A percentile compares a stretch with the other conserved stretches of the same genome.
phyloP scores from a whole-genome alignment of 2,888 invertebrate genomes.

The Lasius fuliginosus region DNA sequence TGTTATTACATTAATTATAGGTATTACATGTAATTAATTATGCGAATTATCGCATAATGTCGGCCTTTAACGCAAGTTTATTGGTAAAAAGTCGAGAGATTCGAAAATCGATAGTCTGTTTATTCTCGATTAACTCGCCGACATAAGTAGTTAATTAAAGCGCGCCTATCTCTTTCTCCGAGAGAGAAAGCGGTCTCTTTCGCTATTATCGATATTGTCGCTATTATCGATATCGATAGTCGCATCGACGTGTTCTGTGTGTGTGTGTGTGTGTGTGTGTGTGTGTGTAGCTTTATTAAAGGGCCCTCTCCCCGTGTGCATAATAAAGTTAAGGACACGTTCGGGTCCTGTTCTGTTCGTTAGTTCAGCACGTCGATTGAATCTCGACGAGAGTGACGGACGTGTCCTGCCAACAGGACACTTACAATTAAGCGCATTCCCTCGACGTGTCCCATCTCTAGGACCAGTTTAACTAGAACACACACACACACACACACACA shows the following conservation, averaged over 20 bases:
- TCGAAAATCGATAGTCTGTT: slow-evolving; percentile 33
- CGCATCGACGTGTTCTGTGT: background rate
- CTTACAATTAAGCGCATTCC: slow-evolving; percentile 66
- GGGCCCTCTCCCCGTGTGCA: background rate
- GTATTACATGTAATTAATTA: slow-evolving; percentile 40
- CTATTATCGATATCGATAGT: slow-evolving; percentile 25
- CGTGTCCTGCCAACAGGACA: slow-evolving; percentile 32
- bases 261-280: too few relatives aligned
- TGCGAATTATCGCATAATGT: slow-evolving; percentile 36
- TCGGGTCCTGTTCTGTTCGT: slow-evolving; percentile 10
- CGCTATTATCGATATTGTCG: slow-evolving; percentile 5
- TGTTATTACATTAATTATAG: slow-evolving; percentile 38
- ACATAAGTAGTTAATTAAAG: slow-evolving; percentile 32
- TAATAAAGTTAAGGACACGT: slow-evolving; percentile 48
- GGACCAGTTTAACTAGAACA: slow-evolving; percentile 52
- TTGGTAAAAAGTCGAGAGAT: slow-evolving; percentile 32
- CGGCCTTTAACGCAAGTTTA: slow-evolving; percentile 1
- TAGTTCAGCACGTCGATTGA: background rate
- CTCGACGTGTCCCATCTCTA: slow-evolving; percentile 40
- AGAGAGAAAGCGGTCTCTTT: background rate
- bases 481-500: slow-evolving; percentile 44
- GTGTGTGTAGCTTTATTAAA: slow-evolving; percentile 18
- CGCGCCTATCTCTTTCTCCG: background rate
- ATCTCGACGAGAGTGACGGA: background rate
- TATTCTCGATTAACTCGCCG: slow-evolving; percentile 16